phyloP scores from a whole-genome alignment of 2,888 invertebrate species.

The Antitype chi region DNA sequence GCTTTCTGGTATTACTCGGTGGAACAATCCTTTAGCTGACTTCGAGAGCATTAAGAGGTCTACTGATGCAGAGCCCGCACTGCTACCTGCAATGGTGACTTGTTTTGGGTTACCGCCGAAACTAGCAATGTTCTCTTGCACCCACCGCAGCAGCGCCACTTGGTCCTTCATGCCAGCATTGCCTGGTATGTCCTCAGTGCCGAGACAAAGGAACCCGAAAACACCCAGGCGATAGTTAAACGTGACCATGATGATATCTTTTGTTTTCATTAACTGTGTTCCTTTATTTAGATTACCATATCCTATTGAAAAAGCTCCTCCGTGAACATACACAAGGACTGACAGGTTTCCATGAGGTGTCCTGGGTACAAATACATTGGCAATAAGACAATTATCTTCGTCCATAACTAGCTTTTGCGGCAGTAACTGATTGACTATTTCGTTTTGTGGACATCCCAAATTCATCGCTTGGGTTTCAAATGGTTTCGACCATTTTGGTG shows the following conservation, averaged over 20 bases:
- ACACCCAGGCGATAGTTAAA: constrained; percentile 76
- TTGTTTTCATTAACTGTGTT: constrained; percentile 61
- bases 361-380: constrained; percentile 81
- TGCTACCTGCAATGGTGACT: constrained; percentile 74
- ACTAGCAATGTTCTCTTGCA: constrained; percentile 73
- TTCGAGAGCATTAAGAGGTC: constrained; percentile 75
- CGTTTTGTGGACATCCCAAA: constrained; percentile 70
- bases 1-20: constrained; percentile 77
- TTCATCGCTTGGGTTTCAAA: constrained; percentile 67
- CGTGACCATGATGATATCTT: constrained; percentile 70
- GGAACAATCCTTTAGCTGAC: constrained; percentile 72
- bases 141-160: constrained; percentile 76
- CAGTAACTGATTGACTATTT: background rate
- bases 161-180: constrained; percentile 81
- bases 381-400: constrained; percentile 80
- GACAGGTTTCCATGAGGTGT: constrained; percentile 69
- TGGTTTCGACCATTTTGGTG: constrained; percentile 67
- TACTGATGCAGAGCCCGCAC: constrained; percentile 73
- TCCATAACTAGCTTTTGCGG: constrained; percentile 41
- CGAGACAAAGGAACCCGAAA: constrained; percentile 75
- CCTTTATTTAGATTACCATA: constrained; percentile 59
- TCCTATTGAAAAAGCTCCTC: constrained; percentile 71
- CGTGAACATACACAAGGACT: constrained; percentile 73
- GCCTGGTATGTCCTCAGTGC: constrained; percentile 74
- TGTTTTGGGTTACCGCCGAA: constrained; percentile 79